Evolutionary conservation across 2,888 invertebrate species (phyloP).

Genomic region (Philhelius pedissequus): DNA sequence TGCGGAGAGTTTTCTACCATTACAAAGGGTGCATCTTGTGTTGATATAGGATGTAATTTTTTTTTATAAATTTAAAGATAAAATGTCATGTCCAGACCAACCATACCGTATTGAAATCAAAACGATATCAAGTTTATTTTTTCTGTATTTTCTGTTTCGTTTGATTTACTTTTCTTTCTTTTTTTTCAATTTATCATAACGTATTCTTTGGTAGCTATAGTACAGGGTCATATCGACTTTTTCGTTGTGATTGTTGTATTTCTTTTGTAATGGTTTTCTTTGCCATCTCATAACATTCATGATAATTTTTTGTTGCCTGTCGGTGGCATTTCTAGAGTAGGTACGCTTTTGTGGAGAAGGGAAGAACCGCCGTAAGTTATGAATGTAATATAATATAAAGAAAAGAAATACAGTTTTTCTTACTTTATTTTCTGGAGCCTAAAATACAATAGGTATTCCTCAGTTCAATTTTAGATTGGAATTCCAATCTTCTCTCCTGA

Average conservation of each 20-base stretch:
- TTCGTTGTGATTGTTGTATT: neutral
- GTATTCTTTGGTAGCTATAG: neutral
- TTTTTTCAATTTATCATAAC: neutral
- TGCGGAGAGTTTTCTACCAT: neutral
- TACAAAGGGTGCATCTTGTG: slow-evolving; percentile 6
- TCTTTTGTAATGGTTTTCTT: neutral
- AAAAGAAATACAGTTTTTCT: too few relatives aligned
- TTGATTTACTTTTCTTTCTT: neutral
- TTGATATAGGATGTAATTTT: neutral
- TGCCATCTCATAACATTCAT: too few relatives aligned
- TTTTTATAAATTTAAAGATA: neutral
- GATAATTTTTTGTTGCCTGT: too few relatives aligned
- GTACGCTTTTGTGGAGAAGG: too few relatives aligned
- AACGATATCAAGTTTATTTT: neutral
- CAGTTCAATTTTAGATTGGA: too few relatives aligned
- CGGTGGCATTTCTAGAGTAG: too few relatives aligned
- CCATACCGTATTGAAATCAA: neutral
- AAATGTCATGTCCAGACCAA: slow-evolving; percentile 6
- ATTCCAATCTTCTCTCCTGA: too few relatives aligned
- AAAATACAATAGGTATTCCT: too few relatives aligned
- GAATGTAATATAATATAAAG: too few relatives aligned
- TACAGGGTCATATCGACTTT: neutral
- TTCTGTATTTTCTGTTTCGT: neutral
- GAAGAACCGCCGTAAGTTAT: too few relatives aligned
- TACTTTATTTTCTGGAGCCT: too few relatives aligned